phyloP scores from a whole-genome alignment of 2,888 invertebrate genomes.

The Perithous albicinctus region DNA sequence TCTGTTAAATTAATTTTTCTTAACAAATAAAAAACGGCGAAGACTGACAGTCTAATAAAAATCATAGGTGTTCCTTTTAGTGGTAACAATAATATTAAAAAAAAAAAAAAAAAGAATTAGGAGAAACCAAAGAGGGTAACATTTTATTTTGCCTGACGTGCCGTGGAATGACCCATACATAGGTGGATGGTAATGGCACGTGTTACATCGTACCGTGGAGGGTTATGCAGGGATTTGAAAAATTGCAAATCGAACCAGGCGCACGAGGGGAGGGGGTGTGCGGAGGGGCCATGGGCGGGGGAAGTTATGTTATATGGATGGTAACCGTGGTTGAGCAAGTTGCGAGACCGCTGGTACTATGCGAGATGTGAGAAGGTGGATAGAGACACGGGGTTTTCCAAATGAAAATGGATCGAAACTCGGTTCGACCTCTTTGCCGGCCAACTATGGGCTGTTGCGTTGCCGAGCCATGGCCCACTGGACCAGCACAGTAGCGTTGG shows the following conservation, averaged over 20 bases:
- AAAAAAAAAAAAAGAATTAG: too few relatives aligned
- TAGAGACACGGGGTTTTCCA: conserved; percentile 23
- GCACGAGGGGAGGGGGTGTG: not conserved
- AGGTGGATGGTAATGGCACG: conserved; percentile 41
- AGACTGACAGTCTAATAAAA: too few relatives aligned
- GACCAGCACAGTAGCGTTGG: not conserved
- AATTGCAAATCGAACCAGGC: conserved; percentile 67
- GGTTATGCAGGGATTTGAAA: conserved; percentile 71
- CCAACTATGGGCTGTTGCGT: conserved; percentile 26
- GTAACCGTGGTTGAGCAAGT: not conserved
- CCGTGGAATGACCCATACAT: too few relatives aligned
- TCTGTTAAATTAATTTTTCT: too few relatives aligned
- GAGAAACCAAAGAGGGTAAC: too few relatives aligned
- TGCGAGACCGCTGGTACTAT: not conserved
- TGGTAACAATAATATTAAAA: too few relatives aligned
- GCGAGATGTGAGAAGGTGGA: not conserved
- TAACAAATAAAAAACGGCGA: too few relatives aligned
- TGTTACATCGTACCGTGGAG: conserved; percentile 57
- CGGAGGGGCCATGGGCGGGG: not conserved
- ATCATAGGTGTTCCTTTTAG: too few relatives aligned
- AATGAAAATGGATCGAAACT: conserved; percentile 61
- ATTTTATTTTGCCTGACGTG: too few relatives aligned
- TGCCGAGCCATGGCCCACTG: too few relatives aligned
- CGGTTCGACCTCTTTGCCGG: conserved; percentile 44
- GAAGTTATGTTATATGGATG: not conserved